Evolutionary conservation across 2,113 vertebrate genomes (phyloP).

Genomic region (Podiceps cristatus): DNA sequence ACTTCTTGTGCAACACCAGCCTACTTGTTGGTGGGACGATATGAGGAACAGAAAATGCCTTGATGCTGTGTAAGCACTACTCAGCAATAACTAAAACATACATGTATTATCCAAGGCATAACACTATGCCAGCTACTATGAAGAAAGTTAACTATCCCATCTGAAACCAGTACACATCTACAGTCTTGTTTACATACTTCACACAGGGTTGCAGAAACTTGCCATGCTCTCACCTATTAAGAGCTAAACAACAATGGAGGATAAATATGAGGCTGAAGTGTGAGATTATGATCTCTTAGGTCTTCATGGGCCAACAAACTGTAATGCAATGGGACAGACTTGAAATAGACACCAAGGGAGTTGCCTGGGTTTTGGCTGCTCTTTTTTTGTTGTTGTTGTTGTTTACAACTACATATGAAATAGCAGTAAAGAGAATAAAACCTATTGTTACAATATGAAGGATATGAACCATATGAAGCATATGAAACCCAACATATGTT

Average conservation of each 20-base stretch:
- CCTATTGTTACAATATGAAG: background rate
- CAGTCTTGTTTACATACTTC: background rate
- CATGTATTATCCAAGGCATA: background rate
- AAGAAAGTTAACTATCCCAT: background rate
- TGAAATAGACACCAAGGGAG: background rate
- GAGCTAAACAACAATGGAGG: background rate
- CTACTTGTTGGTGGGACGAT: accelerated
- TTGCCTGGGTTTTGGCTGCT: accelerated
- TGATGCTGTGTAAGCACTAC: background rate
- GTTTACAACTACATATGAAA: background rate
- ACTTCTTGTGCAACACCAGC: background rate
- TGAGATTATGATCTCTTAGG: background rate
- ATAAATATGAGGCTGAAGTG: background rate
- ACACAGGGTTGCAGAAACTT: background rate
- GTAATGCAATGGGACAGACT: background rate
- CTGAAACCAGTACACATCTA: accelerated
- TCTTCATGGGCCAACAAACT: background rate
- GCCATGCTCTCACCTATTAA: background rate
- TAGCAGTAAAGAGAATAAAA: background rate
- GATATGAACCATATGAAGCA: background rate
- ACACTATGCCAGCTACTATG: background rate
- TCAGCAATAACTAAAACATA: background rate
- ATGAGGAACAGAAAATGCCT: background rate
- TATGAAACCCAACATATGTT: background rate
- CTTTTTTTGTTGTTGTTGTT: background rate